Conservation (phyloP, 2,888 invertebrate genomes). For the Entomobrya proxima region DNA sequence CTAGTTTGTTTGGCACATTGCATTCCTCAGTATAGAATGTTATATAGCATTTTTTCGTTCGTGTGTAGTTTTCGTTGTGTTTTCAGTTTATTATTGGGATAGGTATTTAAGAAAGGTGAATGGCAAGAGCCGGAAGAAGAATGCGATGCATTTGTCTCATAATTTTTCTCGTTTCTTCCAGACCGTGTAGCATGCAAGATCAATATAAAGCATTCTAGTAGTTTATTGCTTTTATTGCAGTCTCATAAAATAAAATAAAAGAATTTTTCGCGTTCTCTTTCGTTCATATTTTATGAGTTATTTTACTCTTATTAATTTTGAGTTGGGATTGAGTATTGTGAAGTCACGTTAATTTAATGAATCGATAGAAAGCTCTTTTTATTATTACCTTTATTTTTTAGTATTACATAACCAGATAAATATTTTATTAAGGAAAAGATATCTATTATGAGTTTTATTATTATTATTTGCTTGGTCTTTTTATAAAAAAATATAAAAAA, state of each 20-base stretch:
- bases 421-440: slow-evolving; percentile 14
- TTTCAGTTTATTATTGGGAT: background rate
- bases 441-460: background rate
- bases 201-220: background rate
- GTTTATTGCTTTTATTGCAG: background rate
- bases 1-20: background rate
- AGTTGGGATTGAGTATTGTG: background rate
- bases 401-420: slow-evolving; percentile 11
- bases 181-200: background rate
- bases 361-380: background rate
- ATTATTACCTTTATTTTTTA: slow-evolving; percentile 24
- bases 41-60: background rate
- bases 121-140: slow-evolving; percentile 36
- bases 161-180: slow-evolving; percentile 2
- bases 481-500: background rate
- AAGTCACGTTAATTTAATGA: background rate
- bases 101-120: background rate
- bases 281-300: background rate
- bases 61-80: background rate
- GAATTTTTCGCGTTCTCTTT: background rate
- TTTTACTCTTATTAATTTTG: slow-evolving; percentile 14
- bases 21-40: background rate
- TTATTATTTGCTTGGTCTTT: background rate
- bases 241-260: background rate
- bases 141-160: slow-evolving; percentile 4